Evolutionary conservation across 23 tunicate species (phyloP).

Genomic region (Pegea sp.): DNA sequence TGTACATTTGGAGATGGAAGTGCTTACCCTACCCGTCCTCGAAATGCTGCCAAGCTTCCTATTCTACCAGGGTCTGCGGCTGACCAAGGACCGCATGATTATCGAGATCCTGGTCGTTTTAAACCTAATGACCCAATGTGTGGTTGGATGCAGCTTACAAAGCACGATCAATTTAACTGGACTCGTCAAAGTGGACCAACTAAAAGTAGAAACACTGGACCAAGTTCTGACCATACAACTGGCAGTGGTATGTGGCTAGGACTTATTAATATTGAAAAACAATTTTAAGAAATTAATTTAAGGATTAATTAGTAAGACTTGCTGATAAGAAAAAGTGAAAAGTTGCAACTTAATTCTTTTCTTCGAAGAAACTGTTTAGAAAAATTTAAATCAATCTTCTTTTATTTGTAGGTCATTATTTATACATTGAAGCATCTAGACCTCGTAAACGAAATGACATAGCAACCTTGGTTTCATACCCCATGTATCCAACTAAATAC

Average conservation of each 20-base stretch:
- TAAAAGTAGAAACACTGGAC: conserved; percentile 46
- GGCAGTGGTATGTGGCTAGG: conserved; percentile 32
- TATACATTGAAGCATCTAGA: conserved; percentile 61
- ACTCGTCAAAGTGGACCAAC: conserved; percentile 24
- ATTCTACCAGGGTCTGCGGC: conserved; percentile 1
- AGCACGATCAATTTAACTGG: conserved; percentile 59
- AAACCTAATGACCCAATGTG: conserved; percentile 14
- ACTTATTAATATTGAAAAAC: no score
- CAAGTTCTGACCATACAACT: conserved; percentile 56
- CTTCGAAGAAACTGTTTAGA: no score
- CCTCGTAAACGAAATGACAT: conserved; percentile 42
- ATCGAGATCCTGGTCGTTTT: not conserved
- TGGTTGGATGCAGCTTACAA: conserved; percentile 43
- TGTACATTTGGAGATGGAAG: conserved; percentile 46
- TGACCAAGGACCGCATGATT: conserved; percentile 17
- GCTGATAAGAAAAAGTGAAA: no score
- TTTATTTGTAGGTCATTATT: conserved; percentile 38
- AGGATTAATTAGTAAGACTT: no score
- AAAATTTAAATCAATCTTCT: no score
- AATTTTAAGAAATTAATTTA: no score
- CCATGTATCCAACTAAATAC: conserved; percentile 24
- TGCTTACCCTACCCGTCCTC: not conserved
- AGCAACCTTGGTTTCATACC: conserved; percentile 29
- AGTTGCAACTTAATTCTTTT: no score
- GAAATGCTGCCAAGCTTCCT: not conserved